phyloP scores from a whole-genome alignment of 2,113 vertebrate species.

The Hypomesus transpacificus region DNA sequence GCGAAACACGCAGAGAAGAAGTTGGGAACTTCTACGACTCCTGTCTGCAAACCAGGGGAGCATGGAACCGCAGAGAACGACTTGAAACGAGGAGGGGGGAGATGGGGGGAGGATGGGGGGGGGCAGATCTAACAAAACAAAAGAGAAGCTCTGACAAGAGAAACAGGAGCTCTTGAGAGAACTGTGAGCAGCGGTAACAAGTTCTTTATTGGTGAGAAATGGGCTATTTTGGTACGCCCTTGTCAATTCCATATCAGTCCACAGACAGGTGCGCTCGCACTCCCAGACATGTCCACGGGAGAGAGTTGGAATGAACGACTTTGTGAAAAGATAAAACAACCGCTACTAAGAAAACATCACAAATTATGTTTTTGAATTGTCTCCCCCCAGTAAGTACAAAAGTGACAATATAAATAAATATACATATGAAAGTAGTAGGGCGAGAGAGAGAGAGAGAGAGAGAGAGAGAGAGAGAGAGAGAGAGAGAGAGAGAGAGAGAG shows the following conservation, averaged over 20 bases:
- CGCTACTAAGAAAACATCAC: neutral
- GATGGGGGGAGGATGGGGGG: neutral
- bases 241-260: slow-evolving; percentile 10
- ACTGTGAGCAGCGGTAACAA: neutral
- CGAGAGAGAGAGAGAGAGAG: neutral
- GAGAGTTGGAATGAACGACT: neutral
- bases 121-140: neutral
- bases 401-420: neutral
- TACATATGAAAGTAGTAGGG: neutral
- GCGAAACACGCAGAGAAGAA: neutral
- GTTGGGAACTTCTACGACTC: neutral
- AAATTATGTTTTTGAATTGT: neutral
- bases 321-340: neutral
- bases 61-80: neutral
- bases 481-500: no score
- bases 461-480: no score
- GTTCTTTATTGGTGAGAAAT: slow-evolving; percentile 1
- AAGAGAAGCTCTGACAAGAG: slow-evolving; percentile 7
- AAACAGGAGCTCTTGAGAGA: slow-evolving; percentile 12
- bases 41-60: neutral
- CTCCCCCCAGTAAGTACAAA: neutral
- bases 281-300: neutral
- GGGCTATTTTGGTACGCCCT: slow-evolving; percentile 1
- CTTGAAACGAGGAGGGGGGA: slow-evolving; percentile 1
- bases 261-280: neutral